Evolutionary conservation across 2,113 vertebrate species (phyloP).

Genomic region (Dermatemys mawii): DNA sequence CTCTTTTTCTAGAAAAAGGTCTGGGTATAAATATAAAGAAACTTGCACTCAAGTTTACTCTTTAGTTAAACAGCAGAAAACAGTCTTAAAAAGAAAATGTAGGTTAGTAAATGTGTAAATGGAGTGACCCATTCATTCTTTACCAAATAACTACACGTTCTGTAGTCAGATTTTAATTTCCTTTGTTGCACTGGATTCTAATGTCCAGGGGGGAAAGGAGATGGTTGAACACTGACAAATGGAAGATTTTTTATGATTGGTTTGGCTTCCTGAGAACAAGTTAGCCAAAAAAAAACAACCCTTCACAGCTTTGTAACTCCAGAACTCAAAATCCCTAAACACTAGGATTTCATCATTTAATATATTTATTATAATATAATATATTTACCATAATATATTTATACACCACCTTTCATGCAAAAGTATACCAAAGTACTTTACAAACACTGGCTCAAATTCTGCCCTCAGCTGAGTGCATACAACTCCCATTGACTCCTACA

Average conservation of each 20-base stretch:
- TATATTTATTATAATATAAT: neutral
- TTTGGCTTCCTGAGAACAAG: neutral
- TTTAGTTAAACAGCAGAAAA: neutral
- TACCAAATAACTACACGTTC: neutral
- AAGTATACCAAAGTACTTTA: slow-evolving; percentile 35
- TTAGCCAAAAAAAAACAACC: slow-evolving; percentile 46
- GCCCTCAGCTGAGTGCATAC: neutral
- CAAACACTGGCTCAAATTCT: slow-evolving; percentile 56
- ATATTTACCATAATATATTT: slow-evolving; percentile 30
- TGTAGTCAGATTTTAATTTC: neutral
- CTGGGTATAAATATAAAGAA: neutral
- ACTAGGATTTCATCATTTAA: slow-evolving; percentile 40
- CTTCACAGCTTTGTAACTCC: neutral
- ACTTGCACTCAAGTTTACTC: neutral
- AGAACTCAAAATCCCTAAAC: slow-evolving; percentile 5
- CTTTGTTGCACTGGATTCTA: neutral
- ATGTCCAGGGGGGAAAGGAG: neutral
- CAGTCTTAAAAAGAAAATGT: neutral
- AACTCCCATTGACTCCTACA: neutral
- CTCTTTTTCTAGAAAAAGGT: neutral
- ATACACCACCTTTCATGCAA: slow-evolving; percentile 25
- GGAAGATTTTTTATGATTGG: neutral
- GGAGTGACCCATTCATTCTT: neutral
- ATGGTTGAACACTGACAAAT: neutral
- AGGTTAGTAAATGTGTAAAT: slow-evolving; percentile 9